Percentiles rank a stretch among this genome's conserved stretches.
Conservation (phyloP, 2,888 invertebrate genomes). For the Phaonia tiefii region DNA sequence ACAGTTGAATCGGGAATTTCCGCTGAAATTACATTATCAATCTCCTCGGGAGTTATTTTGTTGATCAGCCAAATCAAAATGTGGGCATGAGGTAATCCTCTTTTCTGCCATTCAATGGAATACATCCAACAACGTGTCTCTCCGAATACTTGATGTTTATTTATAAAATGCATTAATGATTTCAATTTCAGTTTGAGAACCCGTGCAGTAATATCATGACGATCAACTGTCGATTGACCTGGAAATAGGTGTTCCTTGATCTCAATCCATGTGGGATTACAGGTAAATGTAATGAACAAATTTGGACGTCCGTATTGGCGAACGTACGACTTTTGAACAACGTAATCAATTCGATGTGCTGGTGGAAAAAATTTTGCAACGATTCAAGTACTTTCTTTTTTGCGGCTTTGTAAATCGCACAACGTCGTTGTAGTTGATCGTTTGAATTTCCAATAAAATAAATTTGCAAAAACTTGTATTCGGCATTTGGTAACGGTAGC, state of each 20-base stretch:
- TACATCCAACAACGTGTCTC: conserved; percentile 4
- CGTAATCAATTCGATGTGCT: conserved; percentile 29
- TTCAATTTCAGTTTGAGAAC: conserved; percentile 58
- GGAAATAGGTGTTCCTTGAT: conserved; percentile 55
- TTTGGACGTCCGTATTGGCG: conserved; percentile 59
- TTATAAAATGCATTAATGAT: conserved; percentile 39
- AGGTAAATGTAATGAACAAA: conserved; percentile 59
- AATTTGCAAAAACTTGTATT: conserved; percentile 58
- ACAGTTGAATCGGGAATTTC: no score
- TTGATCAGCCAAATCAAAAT: no score
- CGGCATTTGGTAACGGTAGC: conserved; percentile 15
- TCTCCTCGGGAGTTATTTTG: no score
- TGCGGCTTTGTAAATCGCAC: conserved; percentile 3
- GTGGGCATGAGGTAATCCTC: no score
- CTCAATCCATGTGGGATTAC: conserved; percentile 62
- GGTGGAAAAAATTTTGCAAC: neutral
- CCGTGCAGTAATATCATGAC: conserved; percentile 67
- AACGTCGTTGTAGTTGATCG: conserved; percentile 41
- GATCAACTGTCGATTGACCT: conserved; percentile 71
- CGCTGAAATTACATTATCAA: no score
- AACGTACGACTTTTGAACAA: conserved; percentile 56
- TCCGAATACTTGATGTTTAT: neutral
- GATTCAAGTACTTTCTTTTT: conserved; percentile 30
- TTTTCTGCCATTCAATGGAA: conserved; percentile 4
- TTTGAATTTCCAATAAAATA: conserved; percentile 50